These are phyloP conservation scores for Podargus strigoides DNA, from an alignment of 2,797 vertebrate species.

Conservation along the genomic window DNA sequence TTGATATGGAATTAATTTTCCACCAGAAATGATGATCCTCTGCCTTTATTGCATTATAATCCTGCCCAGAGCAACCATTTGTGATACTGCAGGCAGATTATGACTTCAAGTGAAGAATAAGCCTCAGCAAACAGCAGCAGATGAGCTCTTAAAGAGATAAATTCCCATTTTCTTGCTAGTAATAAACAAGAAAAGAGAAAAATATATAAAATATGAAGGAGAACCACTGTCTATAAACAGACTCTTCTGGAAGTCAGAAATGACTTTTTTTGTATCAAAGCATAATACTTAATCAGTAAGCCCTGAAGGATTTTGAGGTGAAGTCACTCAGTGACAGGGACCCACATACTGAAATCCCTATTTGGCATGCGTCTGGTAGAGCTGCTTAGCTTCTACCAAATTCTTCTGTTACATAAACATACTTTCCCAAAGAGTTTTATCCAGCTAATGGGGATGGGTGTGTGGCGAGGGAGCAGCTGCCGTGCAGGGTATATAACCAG, in stretches of 20 bases:
- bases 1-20: constrained; percentile 26
- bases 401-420: constrained; percentile 59
- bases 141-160: constrained; percentile 63
- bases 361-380: constrained; percentile 31
- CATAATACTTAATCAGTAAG: not conserved
- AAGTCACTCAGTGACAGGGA: not conserved
- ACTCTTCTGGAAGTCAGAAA: not conserved
- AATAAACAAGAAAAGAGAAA: not conserved
- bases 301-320: not conserved
- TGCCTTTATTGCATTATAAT: constrained; percentile 44
- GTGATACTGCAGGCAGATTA: constrained; percentile 57
- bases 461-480: not conserved
- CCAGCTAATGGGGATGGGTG: not conserved
- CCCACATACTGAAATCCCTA: constrained; percentile 36
- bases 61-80: constrained; percentile 25
- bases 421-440: constrained; percentile 38
- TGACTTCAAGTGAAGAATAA: constrained; percentile 49
- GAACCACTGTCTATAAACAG: too few species aligned
- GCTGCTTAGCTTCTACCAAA: constrained; percentile 53
- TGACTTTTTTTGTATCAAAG: not conserved
- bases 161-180: constrained; percentile 17
- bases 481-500: not conserved
- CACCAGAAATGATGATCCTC: constrained; percentile 46
- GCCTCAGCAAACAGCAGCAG: constrained; percentile 34
- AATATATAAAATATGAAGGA: not conserved